Percentiles rank a stretch among this genome's conserved stretches.
These are phyloP conservation scores for Oxyura jamaicensis DNA, from an alignment of 2,113 vertebrate genomes.

Conservation along the genomic window DNA sequence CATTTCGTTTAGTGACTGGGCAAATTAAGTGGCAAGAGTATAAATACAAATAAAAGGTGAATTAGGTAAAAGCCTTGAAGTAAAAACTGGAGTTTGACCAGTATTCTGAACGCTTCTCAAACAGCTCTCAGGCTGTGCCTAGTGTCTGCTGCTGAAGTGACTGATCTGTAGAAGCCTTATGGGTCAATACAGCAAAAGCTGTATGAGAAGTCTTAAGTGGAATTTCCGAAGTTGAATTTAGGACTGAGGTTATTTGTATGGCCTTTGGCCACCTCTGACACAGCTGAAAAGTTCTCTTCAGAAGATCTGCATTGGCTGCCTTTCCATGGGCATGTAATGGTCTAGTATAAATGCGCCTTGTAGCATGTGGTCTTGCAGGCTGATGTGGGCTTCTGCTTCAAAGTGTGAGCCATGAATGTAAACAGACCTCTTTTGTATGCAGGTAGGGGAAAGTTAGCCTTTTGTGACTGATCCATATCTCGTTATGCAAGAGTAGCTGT, in stretches of 20 bases:
- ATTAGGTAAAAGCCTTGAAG: not conserved
- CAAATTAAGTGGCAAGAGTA: not conserved
- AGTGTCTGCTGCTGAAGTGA: not conserved
- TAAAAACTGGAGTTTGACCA: not conserved
- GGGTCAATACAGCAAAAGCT: not conserved
- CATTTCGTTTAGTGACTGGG: not conserved
- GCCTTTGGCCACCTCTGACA: not conserved
- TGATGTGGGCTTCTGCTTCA: not conserved
- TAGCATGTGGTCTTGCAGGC: not conserved
- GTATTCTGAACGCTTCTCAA: not conserved
- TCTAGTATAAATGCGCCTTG: not conserved
- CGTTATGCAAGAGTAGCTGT: not conserved
- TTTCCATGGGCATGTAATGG: not conserved
- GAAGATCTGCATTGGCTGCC: fast-evolving
- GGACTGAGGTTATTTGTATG: not conserved
- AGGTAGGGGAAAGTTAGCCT: not conserved
- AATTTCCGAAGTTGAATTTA: not conserved
- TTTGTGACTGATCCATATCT: not conserved
- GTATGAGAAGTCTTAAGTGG: not conserved
- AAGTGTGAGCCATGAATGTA: not conserved
- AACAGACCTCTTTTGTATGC: not conserved
- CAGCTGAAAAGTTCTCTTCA: not conserved
- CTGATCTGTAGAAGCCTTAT: not conserved
- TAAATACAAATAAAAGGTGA: not conserved
- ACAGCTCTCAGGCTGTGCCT: not conserved